phyloP scores from a whole-genome alignment of 2,888 invertebrate genomes.

The Sepiola atlantica region DNA sequence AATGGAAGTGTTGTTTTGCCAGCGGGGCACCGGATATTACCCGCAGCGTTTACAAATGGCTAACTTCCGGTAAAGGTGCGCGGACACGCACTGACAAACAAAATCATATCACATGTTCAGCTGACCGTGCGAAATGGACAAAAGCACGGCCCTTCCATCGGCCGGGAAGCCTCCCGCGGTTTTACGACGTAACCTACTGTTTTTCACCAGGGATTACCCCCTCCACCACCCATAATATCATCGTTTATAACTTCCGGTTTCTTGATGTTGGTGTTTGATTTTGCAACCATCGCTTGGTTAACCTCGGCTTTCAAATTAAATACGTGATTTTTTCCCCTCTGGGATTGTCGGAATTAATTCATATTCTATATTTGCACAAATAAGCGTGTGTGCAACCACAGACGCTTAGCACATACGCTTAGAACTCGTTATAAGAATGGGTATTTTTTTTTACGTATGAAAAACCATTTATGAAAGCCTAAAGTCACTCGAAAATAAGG shows the following conservation, averaged over 20 bases:
- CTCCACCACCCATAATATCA: neutral
- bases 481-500: too few species aligned
- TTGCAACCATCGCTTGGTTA: neutral
- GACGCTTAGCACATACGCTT: too few species aligned
- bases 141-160: neutral
- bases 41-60: neutral
- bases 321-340: neutral
- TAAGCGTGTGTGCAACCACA: neutral
- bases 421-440: too few species aligned
- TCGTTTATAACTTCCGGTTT: neutral
- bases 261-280: neutral
- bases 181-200: neutral
- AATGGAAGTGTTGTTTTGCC: neutral
- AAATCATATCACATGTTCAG: neutral
- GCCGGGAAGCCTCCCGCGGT: neutral
- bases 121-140: conserved; percentile 32
- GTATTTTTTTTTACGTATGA: too few species aligned
- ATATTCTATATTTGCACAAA: neutral
- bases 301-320: neutral
- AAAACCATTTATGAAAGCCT: too few species aligned
- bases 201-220: neutral
- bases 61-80: neutral
- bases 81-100: conserved; percentile 9
- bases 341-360: neutral
- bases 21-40: conserved; percentile 12